phyloP scores from a whole-genome alignment of 2,888 invertebrate species.

The Dicycla oo region DNA sequence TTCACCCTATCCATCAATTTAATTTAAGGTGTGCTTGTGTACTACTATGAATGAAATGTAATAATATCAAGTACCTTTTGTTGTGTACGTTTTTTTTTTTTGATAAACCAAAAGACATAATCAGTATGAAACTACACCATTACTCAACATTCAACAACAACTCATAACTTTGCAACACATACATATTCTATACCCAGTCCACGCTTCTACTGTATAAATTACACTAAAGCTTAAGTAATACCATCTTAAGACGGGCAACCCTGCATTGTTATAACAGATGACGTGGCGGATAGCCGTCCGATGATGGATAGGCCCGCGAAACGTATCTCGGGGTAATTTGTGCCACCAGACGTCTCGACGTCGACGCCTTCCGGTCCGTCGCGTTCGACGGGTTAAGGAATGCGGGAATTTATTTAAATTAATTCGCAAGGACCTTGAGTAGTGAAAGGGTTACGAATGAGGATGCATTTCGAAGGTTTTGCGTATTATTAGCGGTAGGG shows the following conservation, averaged over 20 bases:
- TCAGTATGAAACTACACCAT: constrained; percentile 15
- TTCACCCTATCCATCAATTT: no score
- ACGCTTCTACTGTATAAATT: constrained; percentile 33
- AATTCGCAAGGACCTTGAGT: constrained; percentile 40
- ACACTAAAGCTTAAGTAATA: constrained; percentile 54
- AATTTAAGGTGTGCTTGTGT: neutral
- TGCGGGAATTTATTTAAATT: constrained; percentile 53
- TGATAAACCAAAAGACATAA: neutral
- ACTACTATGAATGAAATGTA: neutral
- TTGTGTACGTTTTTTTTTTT: neutral
- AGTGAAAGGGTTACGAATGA: constrained; percentile 47
- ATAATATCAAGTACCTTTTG: neutral
- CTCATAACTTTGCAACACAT: constrained; percentile 8
- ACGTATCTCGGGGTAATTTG: constrained; percentile 69
- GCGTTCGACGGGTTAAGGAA: constrained; percentile 55
- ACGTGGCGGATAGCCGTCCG: constrained; percentile 61
- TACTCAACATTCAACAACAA: constrained; percentile 27
- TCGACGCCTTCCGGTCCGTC: constrained; percentile 59
- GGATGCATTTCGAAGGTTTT: constrained; percentile 47
- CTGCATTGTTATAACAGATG: constrained; percentile 61
- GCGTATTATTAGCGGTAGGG: neutral
- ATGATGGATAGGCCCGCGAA: constrained; percentile 69
- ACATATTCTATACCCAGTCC: neutral
- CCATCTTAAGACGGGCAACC: constrained; percentile 48
- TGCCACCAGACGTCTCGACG: constrained; percentile 60